Conservation (phyloP, 2,797 vertebrate genomes). For the Sebastes hopkinsi region DNA sequence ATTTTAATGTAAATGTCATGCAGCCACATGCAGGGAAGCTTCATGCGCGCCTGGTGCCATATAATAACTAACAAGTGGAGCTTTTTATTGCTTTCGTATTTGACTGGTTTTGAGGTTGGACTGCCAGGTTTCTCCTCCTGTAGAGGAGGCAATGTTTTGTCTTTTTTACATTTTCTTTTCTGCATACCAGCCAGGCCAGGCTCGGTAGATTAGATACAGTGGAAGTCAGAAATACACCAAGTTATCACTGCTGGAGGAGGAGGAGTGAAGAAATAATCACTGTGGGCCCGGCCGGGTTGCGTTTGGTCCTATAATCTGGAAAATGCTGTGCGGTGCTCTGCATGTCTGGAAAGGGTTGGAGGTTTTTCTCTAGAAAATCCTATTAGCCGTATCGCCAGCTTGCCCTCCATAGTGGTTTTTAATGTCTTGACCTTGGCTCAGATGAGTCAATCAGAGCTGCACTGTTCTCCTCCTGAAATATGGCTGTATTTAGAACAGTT, state of each 20-base stretch:
- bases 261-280: neutral
- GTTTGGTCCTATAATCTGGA: neutral
- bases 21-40: neutral
- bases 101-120: neutral
- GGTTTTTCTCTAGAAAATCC: neutral
- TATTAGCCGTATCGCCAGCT: neutral
- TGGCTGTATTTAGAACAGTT: neutral
- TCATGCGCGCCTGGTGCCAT: neutral
- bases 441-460: neutral
- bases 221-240: constrained; percentile 40
- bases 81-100: neutral
- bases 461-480: neutral
- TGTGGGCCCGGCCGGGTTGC: neutral
- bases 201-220: constrained; percentile 47
- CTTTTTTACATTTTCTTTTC: neutral
- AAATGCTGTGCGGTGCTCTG: neutral
- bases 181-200: constrained; percentile 6
- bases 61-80: neutral
- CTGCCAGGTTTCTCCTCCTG: neutral
- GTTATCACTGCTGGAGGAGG: constrained; percentile 27
- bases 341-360: neutral
- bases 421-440: neutral
- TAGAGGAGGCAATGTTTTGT: neutral
- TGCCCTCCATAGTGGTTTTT: neutral
- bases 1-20: neutral